phyloP scores from a whole-genome alignment of 2,113 vertebrate species.

The Mormyrus lacerda region DNA sequence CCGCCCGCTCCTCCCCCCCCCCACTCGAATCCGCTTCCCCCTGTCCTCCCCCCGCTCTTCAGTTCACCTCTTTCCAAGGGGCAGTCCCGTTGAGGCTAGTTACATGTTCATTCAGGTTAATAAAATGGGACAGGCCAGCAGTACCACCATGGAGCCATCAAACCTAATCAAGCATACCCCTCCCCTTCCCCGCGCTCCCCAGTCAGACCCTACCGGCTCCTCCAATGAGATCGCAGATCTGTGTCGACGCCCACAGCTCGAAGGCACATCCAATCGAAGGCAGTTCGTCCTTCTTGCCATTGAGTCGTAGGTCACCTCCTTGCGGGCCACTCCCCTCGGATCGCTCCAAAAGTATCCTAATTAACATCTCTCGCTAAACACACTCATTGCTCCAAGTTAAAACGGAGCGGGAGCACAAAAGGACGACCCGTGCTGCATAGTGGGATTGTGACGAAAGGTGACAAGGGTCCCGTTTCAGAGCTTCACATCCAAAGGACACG shows the following conservation, averaged over 20 bases:
- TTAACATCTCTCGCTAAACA: background rate
- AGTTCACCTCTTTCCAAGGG: background rate
- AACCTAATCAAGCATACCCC: conserved; percentile 4
- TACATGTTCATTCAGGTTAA: background rate
- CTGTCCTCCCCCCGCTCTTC: background rate
- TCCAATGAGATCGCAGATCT: background rate
- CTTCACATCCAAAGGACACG: background rate
- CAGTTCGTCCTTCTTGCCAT: background rate
- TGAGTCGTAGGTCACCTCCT: background rate
- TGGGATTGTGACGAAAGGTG: background rate
- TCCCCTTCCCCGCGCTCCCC: background rate
- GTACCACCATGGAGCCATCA: conserved; percentile 1
- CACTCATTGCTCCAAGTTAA: background rate
- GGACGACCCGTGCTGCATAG: background rate
- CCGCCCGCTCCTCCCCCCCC: background rate
- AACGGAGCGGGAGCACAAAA: background rate
- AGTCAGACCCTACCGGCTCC: background rate
- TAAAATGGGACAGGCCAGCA: background rate
- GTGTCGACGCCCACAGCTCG: background rate
- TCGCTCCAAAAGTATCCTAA: background rate
- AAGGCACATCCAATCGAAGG: background rate
- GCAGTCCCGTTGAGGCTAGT: background rate
- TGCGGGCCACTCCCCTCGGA: background rate
- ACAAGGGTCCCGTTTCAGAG: background rate
- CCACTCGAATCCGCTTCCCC: background rate